A percentile compares a stretch with the other conserved stretches of the same genome.
Conservation (phyloP, 1,140 invertebrate genomes). For the Aphaenogaster rudis region DNA sequence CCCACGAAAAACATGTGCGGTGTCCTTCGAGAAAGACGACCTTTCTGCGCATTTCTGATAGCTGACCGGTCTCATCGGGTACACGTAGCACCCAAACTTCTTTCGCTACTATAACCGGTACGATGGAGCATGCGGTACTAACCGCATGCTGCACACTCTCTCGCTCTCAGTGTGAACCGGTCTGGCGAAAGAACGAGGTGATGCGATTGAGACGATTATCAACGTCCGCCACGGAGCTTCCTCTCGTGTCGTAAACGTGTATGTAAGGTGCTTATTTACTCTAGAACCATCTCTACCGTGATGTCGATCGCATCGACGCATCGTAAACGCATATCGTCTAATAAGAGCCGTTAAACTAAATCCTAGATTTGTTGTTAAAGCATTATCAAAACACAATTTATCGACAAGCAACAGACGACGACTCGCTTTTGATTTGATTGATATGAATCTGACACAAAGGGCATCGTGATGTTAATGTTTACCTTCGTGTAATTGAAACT, state of each 20-base stretch:
- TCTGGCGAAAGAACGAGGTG: conserved; percentile 44
- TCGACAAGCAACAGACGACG: neutral
- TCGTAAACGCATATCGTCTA: neutral
- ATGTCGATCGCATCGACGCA: neutral
- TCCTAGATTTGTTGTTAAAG: neutral
- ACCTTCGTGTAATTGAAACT: neutral
- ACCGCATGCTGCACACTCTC: neutral
- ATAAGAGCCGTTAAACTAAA: neutral
- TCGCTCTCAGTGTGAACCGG: conserved; percentile 40
- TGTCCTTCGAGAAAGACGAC: neutral
- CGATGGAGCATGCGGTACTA: neutral
- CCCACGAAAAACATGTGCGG: conserved; percentile 1
- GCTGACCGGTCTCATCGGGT: neutral
- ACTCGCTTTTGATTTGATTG: neutral
- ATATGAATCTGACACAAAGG: conserved; percentile 23
- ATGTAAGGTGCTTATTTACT: conserved; percentile 9
- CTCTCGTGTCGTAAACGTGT: neutral
- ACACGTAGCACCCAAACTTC: neutral
- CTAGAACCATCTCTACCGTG: neutral
- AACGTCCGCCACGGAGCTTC: neutral
- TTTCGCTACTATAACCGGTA: conserved; percentile 40
- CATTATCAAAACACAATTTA: neutral
- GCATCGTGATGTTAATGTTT: neutral
- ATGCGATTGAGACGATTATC: conserved; percentile 24
- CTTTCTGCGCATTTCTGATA: conserved; percentile 1